Percentiles rank a stretch among this genome's conserved stretches.
These are phyloP conservation scores for Leptinotarsa lineolata DNA, from an alignment of 1,140 invertebrate genomes.

Conservation along the genomic window DNA sequence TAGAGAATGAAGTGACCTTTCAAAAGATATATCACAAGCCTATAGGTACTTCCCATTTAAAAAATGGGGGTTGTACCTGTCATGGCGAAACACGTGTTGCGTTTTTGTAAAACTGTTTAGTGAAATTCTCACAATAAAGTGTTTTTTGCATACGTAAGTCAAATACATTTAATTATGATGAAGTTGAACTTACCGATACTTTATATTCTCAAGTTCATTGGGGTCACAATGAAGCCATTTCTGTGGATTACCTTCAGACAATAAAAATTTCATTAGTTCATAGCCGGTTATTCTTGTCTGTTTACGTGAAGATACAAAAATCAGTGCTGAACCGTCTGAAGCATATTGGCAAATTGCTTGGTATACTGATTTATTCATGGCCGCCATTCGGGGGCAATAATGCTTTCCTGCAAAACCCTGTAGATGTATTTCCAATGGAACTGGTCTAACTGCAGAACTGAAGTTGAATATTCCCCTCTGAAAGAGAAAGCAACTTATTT, in stretches of 20 bases:
- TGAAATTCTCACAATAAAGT: too few relatives aligned
- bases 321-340: constrained; percentile 83
- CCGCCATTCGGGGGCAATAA: constrained; percentile 98
- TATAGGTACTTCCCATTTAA: too few relatives aligned
- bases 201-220: constrained; percentile 34
- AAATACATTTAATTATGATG: too few relatives aligned
- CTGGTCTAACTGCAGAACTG: constrained; percentile 93
- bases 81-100: too few relatives aligned
- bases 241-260: constrained; percentile 89
- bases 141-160: too few relatives aligned
- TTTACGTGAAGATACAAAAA: constrained; percentile 97
- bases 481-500: constrained; percentile 26
- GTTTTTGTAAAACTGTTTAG: too few relatives aligned
- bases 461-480: constrained; percentile 96
- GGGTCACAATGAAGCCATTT: constrained; percentile 75
- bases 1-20: too few relatives aligned
- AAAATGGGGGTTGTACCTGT: too few relatives aligned
- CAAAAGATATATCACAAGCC: too few relatives aligned
- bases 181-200: constrained; percentile 26
- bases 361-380: constrained; percentile 99
- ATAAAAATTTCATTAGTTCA: constrained; percentile 93
- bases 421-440: constrained; percentile 95
- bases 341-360: constrained; percentile 94
- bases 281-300: constrained; percentile 97
- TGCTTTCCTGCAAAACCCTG: constrained; percentile 93